These are phyloP conservation scores for Listronotus bonariensis DNA, from an alignment of 1,140 invertebrate species.

Conservation along the genomic window DNA sequence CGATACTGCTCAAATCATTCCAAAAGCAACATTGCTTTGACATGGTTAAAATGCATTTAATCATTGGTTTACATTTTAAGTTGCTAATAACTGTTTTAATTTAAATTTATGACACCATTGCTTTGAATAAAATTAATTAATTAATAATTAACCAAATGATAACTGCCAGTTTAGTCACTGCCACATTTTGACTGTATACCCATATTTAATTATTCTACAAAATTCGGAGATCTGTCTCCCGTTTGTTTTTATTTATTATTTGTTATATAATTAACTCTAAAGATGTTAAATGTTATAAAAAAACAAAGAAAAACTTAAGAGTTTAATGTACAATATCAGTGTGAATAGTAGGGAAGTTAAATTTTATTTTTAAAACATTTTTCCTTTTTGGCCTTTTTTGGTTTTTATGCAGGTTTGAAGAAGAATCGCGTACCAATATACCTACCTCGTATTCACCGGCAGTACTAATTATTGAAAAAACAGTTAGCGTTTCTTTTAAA, in stretches of 20 bases:
- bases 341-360: too few species aligned
- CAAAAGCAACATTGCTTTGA: neutral
- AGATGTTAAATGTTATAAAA: neutral
- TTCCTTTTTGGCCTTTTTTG: too few species aligned
- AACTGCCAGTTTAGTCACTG: slow-evolving; percentile 13
- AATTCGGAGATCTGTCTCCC: neutral
- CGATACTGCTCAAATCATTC: too few species aligned
- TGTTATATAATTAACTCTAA: neutral
- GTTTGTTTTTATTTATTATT: neutral
- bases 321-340: neutral
- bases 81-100: neutral
- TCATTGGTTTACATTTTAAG: too few species aligned
- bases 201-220: slow-evolving; percentile 1
- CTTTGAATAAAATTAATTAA: slow-evolving; percentile 1
- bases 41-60: too few species aligned
- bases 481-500: too few species aligned
- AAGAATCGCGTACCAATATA: too few species aligned
- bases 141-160: neutral
- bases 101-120: neutral
- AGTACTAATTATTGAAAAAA: too few species aligned
- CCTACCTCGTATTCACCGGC: too few species aligned
- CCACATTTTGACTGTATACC: slow-evolving; percentile 1
- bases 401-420: too few species aligned
- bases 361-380: too few species aligned
- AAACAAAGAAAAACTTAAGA: neutral